Percentiles rank a stretch among this genome's conserved stretches.
Conservation (phyloP, 1,140 invertebrate species). For the Mactra quadrangularis region DNA sequence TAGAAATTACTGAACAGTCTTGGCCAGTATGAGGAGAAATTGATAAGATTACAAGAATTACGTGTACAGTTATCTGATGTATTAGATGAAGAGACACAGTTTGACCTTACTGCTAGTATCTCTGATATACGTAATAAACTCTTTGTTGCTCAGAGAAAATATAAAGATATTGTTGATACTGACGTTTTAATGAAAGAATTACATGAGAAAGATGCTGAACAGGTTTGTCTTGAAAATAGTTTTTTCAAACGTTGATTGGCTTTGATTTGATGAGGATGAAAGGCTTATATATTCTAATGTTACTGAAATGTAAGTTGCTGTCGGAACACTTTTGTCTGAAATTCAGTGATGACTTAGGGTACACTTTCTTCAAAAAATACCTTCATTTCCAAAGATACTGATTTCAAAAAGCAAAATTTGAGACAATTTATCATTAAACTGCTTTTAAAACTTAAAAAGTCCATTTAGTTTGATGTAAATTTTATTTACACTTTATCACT, state of each 20-base stretch:
- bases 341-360: too few relatives aligned
- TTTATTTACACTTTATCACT: too few relatives aligned
- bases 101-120: slow-evolving; percentile 71
- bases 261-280: too few relatives aligned
- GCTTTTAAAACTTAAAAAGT: too few relatives aligned
- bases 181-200: slow-evolving; percentile 73
- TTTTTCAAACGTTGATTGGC: too few relatives aligned
- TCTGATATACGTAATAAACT: slow-evolving; percentile 91
- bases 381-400: background rate
- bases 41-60: slow-evolving; percentile 88
- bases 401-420: too few relatives aligned
- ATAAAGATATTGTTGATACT: slow-evolving; percentile 89
- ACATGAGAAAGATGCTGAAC: slow-evolving; percentile 48
- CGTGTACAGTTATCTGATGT: slow-evolving; percentile 88
- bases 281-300: background rate
- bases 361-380: background rate
- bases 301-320: background rate
- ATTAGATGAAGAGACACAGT: slow-evolving; percentile 86
- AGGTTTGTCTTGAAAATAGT: slow-evolving; percentile 58
- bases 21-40: slow-evolving; percentile 89
- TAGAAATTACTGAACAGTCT: slow-evolving; percentile 72
- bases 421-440: too few relatives aligned
- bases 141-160: slow-evolving; percentile 90
- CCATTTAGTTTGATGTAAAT: background rate
- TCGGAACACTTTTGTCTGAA: background rate